Conservation (phyloP, 2,888 invertebrate species). For the Apantesis nais region DNA sequence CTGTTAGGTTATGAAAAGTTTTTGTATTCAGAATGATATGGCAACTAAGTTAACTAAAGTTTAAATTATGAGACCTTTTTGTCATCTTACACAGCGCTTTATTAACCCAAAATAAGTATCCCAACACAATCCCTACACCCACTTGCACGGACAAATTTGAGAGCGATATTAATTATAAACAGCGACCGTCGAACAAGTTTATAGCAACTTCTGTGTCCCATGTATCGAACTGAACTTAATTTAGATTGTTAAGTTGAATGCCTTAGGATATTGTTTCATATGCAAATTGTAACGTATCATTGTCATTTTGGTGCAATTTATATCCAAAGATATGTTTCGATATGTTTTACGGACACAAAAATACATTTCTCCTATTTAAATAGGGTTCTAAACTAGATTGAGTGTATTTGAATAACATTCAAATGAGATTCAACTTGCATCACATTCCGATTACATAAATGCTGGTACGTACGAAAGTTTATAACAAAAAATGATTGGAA, state of each 20-base stretch:
- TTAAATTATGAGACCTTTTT: neutral
- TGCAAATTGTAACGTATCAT: slow-evolving; percentile 45
- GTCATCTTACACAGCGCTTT: neutral
- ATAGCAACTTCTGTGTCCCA: slow-evolving; percentile 51
- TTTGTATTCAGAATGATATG: neutral
- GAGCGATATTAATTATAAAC: slow-evolving; percentile 52
- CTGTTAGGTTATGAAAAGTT: neutral
- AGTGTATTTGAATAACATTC: neutral
- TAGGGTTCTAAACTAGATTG: neutral
- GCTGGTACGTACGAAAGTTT: neutral
- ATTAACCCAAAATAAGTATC: neutral
- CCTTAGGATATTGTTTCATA: slow-evolving; percentile 49
- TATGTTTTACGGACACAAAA: neutral
- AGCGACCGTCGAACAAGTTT: slow-evolving; percentile 48
- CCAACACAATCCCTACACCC: slow-evolving; percentile 22
- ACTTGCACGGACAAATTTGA: slow-evolving; percentile 43
- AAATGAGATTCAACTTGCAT: neutral
- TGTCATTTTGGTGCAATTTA: too few species aligned
- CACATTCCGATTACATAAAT: neutral
- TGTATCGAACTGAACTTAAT: slow-evolving; percentile 53
- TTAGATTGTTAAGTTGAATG: slow-evolving; percentile 53
- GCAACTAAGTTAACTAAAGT: too few species aligned
- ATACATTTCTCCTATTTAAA: neutral
- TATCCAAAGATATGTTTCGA: neutral
- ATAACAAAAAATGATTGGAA: neutral